A percentile compares a stretch with the other conserved stretches of the same genome.
These are phyloP conservation scores for Lucilia cuprina DNA, from an alignment of 1,140 invertebrate genomes.

Conservation along the genomic window DNA sequence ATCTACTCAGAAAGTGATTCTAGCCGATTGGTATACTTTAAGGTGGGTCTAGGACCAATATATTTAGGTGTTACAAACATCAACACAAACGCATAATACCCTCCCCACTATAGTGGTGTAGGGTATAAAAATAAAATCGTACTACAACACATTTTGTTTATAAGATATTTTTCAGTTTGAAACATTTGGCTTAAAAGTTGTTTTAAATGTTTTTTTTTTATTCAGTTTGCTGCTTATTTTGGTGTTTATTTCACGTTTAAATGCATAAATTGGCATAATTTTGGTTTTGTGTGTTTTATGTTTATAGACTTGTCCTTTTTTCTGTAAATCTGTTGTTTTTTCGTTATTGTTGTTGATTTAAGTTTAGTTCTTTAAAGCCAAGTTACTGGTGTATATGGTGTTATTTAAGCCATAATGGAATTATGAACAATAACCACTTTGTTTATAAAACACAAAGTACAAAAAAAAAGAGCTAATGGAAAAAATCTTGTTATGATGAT, in stretches of 20 bases:
- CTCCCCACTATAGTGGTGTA: no score
- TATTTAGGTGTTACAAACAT: no score
- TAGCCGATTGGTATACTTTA: no score
- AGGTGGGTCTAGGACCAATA: no score
- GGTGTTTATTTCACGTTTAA: slow-evolving; percentile 24
- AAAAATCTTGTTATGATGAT: background rate
- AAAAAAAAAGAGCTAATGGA: background rate
- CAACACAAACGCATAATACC: no score
- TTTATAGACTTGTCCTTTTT: slow-evolving; percentile 13
- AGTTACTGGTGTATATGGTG: background rate
- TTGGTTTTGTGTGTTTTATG: slow-evolving; percentile 19
- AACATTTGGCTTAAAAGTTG: background rate
- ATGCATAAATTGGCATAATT: slow-evolving; percentile 33
- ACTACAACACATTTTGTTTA: slow-evolving; percentile 9
- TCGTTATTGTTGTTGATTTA: background rate
- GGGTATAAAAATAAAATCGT: no score
- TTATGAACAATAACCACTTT: slow-evolving; percentile 29
- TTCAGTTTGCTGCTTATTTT: background rate
- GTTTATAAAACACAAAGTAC: background rate
- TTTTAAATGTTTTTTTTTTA: no score
- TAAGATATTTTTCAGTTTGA: background rate
- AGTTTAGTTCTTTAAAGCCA: background rate
- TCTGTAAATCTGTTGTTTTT: background rate
- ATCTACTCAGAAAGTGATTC: no score
- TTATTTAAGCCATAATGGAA: slow-evolving; percentile 29